phyloP scores from a whole-genome alignment of 2,113 vertebrate species.

The Rana temporaria region DNA sequence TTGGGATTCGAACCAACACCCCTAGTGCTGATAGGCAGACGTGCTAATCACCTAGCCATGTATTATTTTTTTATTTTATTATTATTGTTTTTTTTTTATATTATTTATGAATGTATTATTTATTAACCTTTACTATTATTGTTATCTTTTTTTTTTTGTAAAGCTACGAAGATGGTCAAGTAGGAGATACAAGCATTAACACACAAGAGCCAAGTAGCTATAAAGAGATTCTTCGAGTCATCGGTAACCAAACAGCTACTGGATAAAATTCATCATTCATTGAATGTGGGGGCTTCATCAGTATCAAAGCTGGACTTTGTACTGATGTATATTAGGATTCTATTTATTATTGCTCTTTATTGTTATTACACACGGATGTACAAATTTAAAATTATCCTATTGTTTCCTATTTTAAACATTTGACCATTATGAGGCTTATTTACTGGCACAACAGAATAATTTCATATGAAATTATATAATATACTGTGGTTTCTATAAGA shows the following conservation, averaged over 20 bases:
- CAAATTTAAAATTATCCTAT: conserved; percentile 70
- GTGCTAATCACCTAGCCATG: too few relatives aligned
- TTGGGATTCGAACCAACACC: too few relatives aligned
- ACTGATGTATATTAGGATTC: conserved; percentile 76
- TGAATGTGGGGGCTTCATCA: conserved; percentile 72
- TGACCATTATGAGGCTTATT: neutral
- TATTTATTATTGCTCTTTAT: conserved; percentile 67
- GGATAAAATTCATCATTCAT: conserved; percentile 76
- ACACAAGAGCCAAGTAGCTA: conserved; percentile 86
- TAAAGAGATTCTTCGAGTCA: conserved; percentile 89
- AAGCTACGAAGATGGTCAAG: conserved; percentile 90
- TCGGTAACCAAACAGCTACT: conserved; percentile 91
- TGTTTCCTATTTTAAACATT: conserved; percentile 72
- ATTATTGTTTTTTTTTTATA: too few relatives aligned
- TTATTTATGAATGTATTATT: too few relatives aligned
- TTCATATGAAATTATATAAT: conserved; percentile 61
- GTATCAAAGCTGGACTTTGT: conserved; percentile 88
- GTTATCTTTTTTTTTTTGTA: conserved; percentile 53
- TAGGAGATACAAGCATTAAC: conserved; percentile 88
- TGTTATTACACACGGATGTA: conserved; percentile 25
- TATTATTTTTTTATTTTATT: too few relatives aligned
- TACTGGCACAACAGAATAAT: conserved; percentile 65
- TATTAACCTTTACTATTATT: too few relatives aligned
- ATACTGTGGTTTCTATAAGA: conserved; percentile 72
- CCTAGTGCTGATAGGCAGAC: too few relatives aligned